Percentiles rank a stretch among this genome's conserved stretches.
These are phyloP conservation scores for Hylaeus volcanicus DNA, from an alignment of 1,140 invertebrate genomes.

Conservation along the genomic window DNA sequence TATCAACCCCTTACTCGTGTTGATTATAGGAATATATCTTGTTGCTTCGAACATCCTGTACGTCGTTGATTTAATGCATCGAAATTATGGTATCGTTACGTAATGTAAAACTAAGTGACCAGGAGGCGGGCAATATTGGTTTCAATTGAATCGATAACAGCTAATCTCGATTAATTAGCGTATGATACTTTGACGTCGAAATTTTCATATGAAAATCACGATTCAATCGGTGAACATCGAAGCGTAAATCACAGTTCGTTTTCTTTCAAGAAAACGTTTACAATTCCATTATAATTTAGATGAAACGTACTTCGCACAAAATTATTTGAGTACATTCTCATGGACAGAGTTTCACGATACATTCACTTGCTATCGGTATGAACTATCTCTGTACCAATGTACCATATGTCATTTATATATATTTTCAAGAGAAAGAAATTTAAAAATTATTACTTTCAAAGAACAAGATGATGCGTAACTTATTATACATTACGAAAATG, in stretches of 20 bases:
- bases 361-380: slow-evolving; percentile 34
- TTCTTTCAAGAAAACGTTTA: slow-evolving; percentile 9
- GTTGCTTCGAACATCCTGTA: neutral
- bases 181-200: neutral
- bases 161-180: slow-evolving; percentile 60
- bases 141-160: slow-evolving; percentile 71
- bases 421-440: neutral
- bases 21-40: neutral
- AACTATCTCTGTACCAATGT: slow-evolving; percentile 13
- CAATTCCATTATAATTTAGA: neutral
- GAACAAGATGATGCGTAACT: neutral
- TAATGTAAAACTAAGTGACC: slow-evolving; percentile 43
- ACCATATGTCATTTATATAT: slow-evolving; percentile 34
- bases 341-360: slow-evolving; percentile 7
- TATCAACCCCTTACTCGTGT: neutral
- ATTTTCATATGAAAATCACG: slow-evolving; percentile 2
- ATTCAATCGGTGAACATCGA: neutral
- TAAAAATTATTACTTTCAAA: neutral
- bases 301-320: neutral
- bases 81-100: neutral
- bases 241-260: neutral
- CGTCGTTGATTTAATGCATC: neutral
- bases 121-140: slow-evolving; percentile 56
- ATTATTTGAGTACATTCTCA: neutral
- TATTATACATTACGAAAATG: too few species aligned